These are phyloP conservation scores for Tarsius wallacei DNA, from an alignment of 2,797 vertebrate genomes.

Conservation along the genomic window DNA sequence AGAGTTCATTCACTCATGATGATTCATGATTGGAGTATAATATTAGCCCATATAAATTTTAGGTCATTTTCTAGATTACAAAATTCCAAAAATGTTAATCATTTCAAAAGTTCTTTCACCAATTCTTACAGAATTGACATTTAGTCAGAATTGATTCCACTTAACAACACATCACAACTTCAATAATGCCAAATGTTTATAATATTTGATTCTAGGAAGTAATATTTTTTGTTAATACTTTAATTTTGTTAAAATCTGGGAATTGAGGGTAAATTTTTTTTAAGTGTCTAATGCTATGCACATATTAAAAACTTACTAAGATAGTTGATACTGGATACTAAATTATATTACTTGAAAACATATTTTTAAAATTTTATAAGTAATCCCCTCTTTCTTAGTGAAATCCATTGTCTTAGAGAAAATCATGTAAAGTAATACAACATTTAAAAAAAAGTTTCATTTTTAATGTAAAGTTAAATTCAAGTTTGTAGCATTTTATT, in stretches of 20 bases:
- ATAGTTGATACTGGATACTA: neutral
- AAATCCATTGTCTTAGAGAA: neutral
- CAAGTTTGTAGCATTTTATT: neutral
- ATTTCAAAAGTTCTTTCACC: neutral
- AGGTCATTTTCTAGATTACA: neutral
- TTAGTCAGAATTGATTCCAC: neutral
- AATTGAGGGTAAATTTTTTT: neutral
- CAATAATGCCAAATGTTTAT: neutral
- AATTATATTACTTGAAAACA: neutral
- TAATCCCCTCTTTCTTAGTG: too few species aligned
- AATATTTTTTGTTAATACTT: neutral
- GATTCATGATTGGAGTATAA: neutral
- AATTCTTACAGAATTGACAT: neutral
- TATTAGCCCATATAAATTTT: neutral
- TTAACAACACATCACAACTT: neutral
- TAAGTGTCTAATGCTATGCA: neutral
- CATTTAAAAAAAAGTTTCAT: too few species aligned
- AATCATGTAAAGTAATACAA: neutral
- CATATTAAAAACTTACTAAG: neutral
- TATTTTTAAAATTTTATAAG: neutral
- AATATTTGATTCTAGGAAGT: neutral
- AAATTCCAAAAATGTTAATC: neutral
- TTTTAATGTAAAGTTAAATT: neutral
- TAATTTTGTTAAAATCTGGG: neutral
- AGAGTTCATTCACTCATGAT: neutral